Base-by-base conservation (phyloP, 2,797 vertebrate species). In the Tokudaia tokunoshimensis region DNA sequence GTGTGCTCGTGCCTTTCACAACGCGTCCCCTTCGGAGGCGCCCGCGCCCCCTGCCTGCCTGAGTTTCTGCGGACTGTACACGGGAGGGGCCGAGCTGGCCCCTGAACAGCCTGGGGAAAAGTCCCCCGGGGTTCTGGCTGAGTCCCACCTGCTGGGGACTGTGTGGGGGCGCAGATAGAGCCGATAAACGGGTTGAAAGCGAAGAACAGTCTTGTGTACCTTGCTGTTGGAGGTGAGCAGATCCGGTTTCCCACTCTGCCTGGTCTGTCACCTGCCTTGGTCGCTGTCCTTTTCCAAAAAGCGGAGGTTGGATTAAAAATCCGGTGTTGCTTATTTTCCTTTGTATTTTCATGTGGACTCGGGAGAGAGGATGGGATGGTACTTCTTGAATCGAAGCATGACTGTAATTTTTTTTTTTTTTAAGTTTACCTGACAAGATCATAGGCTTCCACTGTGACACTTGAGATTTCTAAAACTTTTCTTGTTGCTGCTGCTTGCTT, bases 91-190 rank as follows among this genome's bases (percentile, higher is more conserved):
- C 85, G 63, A 26, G 74, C 67, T 90, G 87, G 96, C 97, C 91
- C 70, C 82, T 47, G 94, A 85, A 86, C 87, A 74, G 89, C 95
- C n/a, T 22, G 4, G 89, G 92, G 74, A 94, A 96, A 92, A 95
- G 74, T 96, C 76, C 63, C 67, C 89, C 57, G 72, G 97, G 97
- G 92, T 96, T 92, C 97, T 92, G 95, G 86, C 95, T 94, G 94
- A n/a, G 93, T 96, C 98, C 98, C 98, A 98, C 98, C 98, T 98
- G 98, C 98, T 97, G 96, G 88, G 96, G 94, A 93, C 89, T 14
- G 92, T 95, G 84, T 87, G 57, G 86, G 91, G 82, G 92, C 85
- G 74, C 92, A 47, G 91, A 97, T 96, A 92, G 95, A 96, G 87
- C 92, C 41, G 65, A 93, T 47, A 81, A 76, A 89, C 57, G 50